Evolutionary conservation across 2,113 vertebrate genomes (phyloP).

Genomic region (Gymnarchus niloticus): DNA sequence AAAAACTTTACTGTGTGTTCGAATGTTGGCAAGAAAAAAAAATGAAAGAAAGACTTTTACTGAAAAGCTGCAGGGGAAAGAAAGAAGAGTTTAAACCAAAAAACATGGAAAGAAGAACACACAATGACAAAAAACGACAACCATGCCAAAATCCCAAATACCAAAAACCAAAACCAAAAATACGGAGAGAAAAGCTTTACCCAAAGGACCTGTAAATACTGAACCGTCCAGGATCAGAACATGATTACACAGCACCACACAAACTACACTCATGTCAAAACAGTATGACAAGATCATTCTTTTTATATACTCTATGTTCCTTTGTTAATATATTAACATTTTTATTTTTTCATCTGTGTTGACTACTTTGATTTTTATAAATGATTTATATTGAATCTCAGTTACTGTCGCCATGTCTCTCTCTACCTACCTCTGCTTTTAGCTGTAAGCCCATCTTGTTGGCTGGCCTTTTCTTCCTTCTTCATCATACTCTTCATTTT

Average conservation of each 20-base stretch:
- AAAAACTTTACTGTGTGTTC: slow-evolving; percentile 51
- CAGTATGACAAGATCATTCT: neutral
- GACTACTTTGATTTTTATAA: slow-evolving; percentile 38
- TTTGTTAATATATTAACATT: slow-evolving; percentile 37
- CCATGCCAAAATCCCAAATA: slow-evolving; percentile 73
- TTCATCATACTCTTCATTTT: slow-evolving; percentile 24
- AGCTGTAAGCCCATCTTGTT: slow-evolving; percentile 27
- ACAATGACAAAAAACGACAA: slow-evolving; percentile 62
- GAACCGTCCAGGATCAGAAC: slow-evolving; percentile 66
- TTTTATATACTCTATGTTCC: neutral
- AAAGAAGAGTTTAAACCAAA: slow-evolving; percentile 65
- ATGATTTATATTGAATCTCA: slow-evolving; percentile 34
- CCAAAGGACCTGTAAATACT: slow-evolving; percentile 73
- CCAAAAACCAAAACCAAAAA: slow-evolving; percentile 74
- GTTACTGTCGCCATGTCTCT: slow-evolving; percentile 27
- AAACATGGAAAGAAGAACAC: slow-evolving; percentile 60
- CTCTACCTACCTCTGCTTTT: slow-evolving; percentile 56
- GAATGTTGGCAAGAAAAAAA: slow-evolving; percentile 47
- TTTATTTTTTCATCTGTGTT: slow-evolving; percentile 27
- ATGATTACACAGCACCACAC: neutral
- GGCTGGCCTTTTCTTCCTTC: neutral
- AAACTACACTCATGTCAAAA: neutral
- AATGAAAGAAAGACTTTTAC: slow-evolving; percentile 44
- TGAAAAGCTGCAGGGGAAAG: slow-evolving; percentile 57
- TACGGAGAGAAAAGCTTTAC: slow-evolving; percentile 77